Conservation (phyloP, 2,113 vertebrate species). For the Glaucidium brasilianum region DNA sequence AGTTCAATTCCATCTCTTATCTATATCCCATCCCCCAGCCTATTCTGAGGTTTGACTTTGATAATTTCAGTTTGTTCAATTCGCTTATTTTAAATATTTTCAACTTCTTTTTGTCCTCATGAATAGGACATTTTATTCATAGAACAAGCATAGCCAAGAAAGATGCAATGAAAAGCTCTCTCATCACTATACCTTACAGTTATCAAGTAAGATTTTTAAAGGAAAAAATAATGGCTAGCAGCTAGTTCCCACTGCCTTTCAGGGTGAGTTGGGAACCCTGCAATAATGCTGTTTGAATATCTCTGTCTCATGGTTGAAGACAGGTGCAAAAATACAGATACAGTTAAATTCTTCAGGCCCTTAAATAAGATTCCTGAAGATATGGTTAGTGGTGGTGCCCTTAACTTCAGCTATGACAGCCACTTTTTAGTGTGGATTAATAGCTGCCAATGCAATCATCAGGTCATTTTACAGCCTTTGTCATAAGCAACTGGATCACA, state of each 20-base stretch:
- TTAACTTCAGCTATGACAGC: not conserved
- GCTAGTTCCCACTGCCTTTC: not conserved
- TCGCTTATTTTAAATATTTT: conserved; percentile 45
- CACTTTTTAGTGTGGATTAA: not conserved
- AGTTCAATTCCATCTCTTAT: conserved; percentile 29
- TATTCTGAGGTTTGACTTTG: not conserved
- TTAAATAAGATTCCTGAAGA: not conserved
- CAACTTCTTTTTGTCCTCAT: not conserved
- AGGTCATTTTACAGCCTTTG: not conserved
- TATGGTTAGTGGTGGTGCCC: not conserved
- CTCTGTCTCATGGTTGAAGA: not conserved
- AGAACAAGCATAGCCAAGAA: not conserved
- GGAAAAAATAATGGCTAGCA: not conserved
- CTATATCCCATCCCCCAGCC: not conserved
- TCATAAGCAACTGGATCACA: not conserved
- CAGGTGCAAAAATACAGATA: not conserved
- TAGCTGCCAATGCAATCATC: not conserved
- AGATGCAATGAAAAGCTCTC: not conserved
- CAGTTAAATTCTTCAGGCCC: not conserved
- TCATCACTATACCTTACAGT: not conserved
- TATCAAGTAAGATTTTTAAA: not conserved
- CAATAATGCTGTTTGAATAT: not conserved
- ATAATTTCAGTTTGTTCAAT: conserved; percentile 19
- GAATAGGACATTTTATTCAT: conserved; percentile 59
- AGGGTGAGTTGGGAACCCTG: not conserved